Evolutionary conservation across 2,113 vertebrate genomes (phyloP).

Genomic region (Egretta garzetta): DNA sequence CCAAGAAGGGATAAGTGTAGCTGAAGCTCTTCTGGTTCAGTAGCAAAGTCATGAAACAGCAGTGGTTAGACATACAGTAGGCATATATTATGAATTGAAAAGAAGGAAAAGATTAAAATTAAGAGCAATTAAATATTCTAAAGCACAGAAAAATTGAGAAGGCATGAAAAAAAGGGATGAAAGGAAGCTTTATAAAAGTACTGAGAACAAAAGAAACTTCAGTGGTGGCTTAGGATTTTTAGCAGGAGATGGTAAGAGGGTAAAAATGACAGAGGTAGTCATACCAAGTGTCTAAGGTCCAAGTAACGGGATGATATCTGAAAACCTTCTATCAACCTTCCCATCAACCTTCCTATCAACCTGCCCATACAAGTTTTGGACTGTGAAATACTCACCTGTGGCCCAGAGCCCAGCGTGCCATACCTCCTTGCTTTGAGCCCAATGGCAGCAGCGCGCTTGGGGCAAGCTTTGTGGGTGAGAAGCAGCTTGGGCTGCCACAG

Average conservation of each 20-base stretch:
- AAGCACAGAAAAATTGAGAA: neutral
- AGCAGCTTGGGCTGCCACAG: rapidly evolving
- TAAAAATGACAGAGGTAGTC: neutral
- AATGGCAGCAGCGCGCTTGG: neutral
- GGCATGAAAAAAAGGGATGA: neutral
- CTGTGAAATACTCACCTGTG: neutral
- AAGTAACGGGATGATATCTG: neutral
- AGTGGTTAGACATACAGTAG: neutral
- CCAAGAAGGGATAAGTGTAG: neutral
- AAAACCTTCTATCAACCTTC: neutral
- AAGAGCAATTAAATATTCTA: neutral
- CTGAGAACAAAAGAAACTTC: neutral
- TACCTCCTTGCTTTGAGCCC: neutral
- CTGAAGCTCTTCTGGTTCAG: neutral
- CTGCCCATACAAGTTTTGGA: neutral
- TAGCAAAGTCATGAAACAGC: neutral
- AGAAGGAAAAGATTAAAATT: neutral
- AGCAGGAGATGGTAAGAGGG: neutral
- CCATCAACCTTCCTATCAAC: neutral
- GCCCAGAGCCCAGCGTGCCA: neutral
- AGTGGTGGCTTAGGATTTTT: neutral
- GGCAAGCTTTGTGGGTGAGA: rapidly evolving
- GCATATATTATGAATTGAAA: neutral
- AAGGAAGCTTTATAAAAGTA: neutral
- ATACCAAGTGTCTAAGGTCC: neutral